Base-by-base conservation (phyloP, 2,797 vertebrate genomes). In the Eupleurogrammus muticus region DNA sequence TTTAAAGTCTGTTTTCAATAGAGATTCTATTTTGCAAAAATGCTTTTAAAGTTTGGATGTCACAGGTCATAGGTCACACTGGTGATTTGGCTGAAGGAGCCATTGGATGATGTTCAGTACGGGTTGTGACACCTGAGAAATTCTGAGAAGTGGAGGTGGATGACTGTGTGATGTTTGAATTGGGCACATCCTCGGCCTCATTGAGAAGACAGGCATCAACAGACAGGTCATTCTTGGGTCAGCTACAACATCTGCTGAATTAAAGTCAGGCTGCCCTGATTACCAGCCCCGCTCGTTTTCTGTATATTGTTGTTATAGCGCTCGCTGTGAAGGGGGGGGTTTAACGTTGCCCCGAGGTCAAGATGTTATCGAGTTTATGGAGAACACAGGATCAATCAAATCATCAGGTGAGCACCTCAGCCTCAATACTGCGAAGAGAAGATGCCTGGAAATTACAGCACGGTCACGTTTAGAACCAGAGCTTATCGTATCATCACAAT, bases 331-430 rank as follows among this genome's bases (percentile, higher is more conserved):
- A 16, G 10, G 23, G 14, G n/a, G 10, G 23, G 14, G 54, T 66
- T 54, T 46, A 60, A 66, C 0, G 7, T 48, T 4, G 9, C 57
- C 61, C 63, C 13, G 19, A 77, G 64, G 77, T 57, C 58, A 72
- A 56, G 56, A 59, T 49, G 34, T 78, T 64, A 78, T 79, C 69
- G n/a, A 75, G 78, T 77, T 75, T 66, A 70, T 68, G 20, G 28
- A 49, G 38, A 51, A 73, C 32, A 66, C 28, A 59, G 10, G 10
- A 50, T 56, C 53, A 74, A 69, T 73, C n/a, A 5, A 75, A 81
- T 80, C 62, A 56, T 68, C 56, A 24, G 16, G 19, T 34, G 23
- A 65, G 16, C 23, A 34, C 40, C 21, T n/a, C 16, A 28, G 47
- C 70, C 56, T 52, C 40, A 68, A 56, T 55, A 20, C 17, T 66